A percentile compares a stretch with the other conserved stretches of the same genome.
phyloP scores from a whole-genome alignment of 1,140 invertebrate species.

The Dermatophagoides farinae region DNA sequence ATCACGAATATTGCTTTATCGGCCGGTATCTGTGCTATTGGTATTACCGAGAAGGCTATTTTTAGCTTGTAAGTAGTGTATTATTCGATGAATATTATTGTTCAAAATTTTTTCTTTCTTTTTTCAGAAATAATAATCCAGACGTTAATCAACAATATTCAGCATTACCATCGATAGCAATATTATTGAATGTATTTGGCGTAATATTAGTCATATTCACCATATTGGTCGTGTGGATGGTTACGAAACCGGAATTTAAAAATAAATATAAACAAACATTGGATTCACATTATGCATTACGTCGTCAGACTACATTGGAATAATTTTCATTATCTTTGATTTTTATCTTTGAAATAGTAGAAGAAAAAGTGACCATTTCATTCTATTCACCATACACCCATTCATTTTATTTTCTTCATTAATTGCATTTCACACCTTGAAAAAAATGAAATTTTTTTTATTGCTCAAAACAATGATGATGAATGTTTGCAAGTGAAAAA shows the following conservation, averaged over 20 bases:
- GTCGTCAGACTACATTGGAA: not conserved
- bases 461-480: too few species aligned
- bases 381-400: too few species aligned
- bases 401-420: too few species aligned
- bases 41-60: constrained; percentile 64
- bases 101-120: not conserved
- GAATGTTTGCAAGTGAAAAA: too few species aligned
- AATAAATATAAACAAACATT: constrained; percentile 1
- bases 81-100: not conserved
- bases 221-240: constrained; percentile 8
- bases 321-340: too few species aligned
- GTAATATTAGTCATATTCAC: constrained; percentile 5
- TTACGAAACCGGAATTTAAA: constrained; percentile 10
- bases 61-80: constrained; percentile 34
- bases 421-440: too few species aligned
- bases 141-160: not conserved
- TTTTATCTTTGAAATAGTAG: not conserved
- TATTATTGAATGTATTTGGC: constrained; percentile 11
- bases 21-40: constrained; percentile 44
- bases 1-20: constrained; percentile 47
- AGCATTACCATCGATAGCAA: not conserved
- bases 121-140: not conserved
- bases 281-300: constrained; percentile 4
- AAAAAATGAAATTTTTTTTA: too few species aligned
- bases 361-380: too few species aligned